Conservation (phyloP, 2,797 vertebrate genomes). For the Phoeniculus purpureus region DNA sequence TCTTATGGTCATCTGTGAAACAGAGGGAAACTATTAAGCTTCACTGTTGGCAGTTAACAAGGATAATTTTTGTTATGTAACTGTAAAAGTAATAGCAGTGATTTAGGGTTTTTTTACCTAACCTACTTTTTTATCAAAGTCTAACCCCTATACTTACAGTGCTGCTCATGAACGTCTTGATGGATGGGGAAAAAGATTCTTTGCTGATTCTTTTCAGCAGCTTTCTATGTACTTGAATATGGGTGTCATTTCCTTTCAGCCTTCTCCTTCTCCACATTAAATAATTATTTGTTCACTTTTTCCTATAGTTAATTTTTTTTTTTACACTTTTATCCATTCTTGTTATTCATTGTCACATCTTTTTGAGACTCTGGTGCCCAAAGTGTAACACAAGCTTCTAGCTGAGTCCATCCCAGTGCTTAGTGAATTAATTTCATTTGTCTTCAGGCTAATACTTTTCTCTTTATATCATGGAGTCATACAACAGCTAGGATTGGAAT, state of each 20-base stretch:
- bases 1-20: not conserved
- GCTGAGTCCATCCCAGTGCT: not conserved
- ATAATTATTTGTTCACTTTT: not conserved
- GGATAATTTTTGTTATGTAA: not conserved
- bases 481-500: no score
- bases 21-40: not conserved
- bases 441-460: constrained; percentile 34
- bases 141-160: not conserved
- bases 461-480: constrained; percentile 31
- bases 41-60: not conserved
- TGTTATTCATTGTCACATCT: not conserved
- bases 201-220: not conserved
- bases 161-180: not conserved
- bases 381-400: not conserved
- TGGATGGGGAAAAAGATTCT: not conserved
- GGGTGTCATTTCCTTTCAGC: not conserved
- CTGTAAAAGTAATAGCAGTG: not conserved
- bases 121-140: not conserved
- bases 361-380: not conserved
- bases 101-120: not conserved
- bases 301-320: not conserved
- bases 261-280: not conserved
- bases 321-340: not conserved
- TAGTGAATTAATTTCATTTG: constrained; percentile 19
- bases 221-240: not conserved